Base-by-base conservation (phyloP, 2,113 vertebrate species). In the Prunella himalayana region DNA sequence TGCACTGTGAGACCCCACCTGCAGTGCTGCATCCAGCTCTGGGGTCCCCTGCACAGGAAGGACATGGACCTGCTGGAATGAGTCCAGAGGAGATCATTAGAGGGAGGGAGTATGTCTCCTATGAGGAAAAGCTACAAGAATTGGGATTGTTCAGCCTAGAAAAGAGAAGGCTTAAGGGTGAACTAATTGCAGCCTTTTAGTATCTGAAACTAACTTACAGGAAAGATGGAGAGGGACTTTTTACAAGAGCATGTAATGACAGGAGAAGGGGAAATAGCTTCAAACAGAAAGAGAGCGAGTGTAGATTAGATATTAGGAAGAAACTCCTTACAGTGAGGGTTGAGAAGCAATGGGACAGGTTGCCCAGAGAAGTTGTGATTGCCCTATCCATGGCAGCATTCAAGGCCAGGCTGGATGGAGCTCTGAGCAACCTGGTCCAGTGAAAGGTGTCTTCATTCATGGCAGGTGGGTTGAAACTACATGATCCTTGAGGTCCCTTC, bases 11-110 rank as follows among this genome's bases (percentile, higher is more conserved):
- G 22, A 49, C 18, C 25, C 17, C 35, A 31, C 12, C 76, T 44
- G 59, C 31, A 73, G 15, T 20, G 59, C 33, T 66, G 37, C 31
- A 35, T 14, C 47, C 50, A 73, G 33, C 23, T 51, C 51, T 81
- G 13, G 44, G 10, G 5, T 45, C 4, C 7, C 2, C 60, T 39
- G 77, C 45, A 53, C 4, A 24, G 28, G 23, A 20, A n/a, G 23
- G 45, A 51, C 37, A 45, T 12, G 15, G 33, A 51, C 0, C 4
- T 72, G 22, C 7, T 66, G 33, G 53, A 75, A 0, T 0, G 0
- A 81, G 23, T 1, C 20, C 23, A 89, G 61, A 60, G n/a, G 20
- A 66, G 27, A 35, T 35, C 9, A 56, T 20, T 2, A 65, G 49
- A 57, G 31, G 35, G 14, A 21, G 42, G 42, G 9, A 50, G 5